These are phyloP conservation scores for Clitarchus hookeri DNA, from an alignment of 2,888 invertebrate genomes.

Conservation along the genomic window DNA sequence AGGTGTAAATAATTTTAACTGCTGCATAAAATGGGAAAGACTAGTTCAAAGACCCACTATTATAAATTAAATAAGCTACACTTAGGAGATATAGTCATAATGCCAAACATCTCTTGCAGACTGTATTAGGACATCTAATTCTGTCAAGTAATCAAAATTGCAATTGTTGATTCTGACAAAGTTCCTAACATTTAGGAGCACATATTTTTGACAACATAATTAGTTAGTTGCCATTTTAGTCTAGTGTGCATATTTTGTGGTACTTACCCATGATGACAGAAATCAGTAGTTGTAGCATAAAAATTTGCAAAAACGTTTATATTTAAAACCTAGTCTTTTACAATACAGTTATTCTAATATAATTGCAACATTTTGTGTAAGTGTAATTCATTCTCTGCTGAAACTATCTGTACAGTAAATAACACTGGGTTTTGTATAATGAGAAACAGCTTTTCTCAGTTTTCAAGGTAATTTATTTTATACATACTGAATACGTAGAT, in stretches of 20 bases:
- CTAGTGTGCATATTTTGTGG: neutral
- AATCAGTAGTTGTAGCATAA: neutral
- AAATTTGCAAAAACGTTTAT: too few species aligned
- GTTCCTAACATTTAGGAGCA: slow-evolving; percentile 14
- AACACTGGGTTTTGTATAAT: too few species aligned
- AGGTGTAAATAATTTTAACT: neutral
- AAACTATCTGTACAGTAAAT: too few species aligned
- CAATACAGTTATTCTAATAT: too few species aligned
- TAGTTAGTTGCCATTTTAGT: neutral
- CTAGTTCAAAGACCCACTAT: neutral
- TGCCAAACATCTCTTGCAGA: neutral
- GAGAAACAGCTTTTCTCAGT: too few species aligned
- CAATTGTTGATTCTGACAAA: neutral
- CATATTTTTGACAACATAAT: neutral
- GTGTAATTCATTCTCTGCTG: too few species aligned
- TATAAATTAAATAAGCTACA: neutral
- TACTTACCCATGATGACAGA: neutral
- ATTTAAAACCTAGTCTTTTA: too few species aligned
- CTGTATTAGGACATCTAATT: neutral
- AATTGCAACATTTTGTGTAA: too few species aligned
- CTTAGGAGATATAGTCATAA: neutral
- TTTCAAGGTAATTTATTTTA: too few species aligned
- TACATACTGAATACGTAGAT: too few species aligned
- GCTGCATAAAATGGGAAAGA: neutral
- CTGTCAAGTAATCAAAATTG: neutral